A percentile compares a stretch with the other conserved stretches of the same genome.
phyloP scores from a whole-genome alignment of 1,140 invertebrate genomes.

The Drusus annulatus region DNA sequence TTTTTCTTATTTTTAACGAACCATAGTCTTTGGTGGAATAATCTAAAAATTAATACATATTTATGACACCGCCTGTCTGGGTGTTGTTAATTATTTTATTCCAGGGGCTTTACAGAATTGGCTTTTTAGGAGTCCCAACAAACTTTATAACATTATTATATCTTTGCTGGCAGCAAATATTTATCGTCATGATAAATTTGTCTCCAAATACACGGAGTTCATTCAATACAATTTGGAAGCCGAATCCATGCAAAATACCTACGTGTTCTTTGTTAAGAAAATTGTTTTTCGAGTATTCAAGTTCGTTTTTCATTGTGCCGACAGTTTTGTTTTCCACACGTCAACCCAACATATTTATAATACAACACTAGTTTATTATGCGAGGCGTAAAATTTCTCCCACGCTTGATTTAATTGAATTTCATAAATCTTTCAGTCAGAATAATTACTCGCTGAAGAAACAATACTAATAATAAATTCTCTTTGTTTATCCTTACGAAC shows the following conservation, averaged over 20 bases:
- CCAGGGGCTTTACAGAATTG: no score
- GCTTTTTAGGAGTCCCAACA: no score
- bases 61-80: no score
- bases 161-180: background rate
- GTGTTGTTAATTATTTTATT: no score
- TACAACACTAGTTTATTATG: background rate
- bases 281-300: background rate
- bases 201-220: background rate
- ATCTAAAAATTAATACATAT: no score
- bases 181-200: conserved; percentile 2
- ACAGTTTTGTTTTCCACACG: conserved; percentile 18
- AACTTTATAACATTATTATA: no score
- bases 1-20: no score
- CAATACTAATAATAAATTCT: background rate
- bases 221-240: background rate
- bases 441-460: background rate
- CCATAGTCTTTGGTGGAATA: no score
- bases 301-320: conserved; percentile 3
- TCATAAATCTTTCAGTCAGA: conserved; percentile 23
- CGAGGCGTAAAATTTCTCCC: conserved; percentile 1
- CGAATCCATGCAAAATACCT: background rate
- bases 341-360: conserved; percentile 5
- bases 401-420: conserved; percentile 29
- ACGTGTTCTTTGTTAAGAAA: no score
- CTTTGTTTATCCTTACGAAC: background rate